Percentiles rank a stretch among this genome's conserved stretches.
These are phyloP conservation scores for Hemistola chrysoprasaria DNA, from an alignment of 2,888 invertebrate genomes.

Conservation along the genomic window DNA sequence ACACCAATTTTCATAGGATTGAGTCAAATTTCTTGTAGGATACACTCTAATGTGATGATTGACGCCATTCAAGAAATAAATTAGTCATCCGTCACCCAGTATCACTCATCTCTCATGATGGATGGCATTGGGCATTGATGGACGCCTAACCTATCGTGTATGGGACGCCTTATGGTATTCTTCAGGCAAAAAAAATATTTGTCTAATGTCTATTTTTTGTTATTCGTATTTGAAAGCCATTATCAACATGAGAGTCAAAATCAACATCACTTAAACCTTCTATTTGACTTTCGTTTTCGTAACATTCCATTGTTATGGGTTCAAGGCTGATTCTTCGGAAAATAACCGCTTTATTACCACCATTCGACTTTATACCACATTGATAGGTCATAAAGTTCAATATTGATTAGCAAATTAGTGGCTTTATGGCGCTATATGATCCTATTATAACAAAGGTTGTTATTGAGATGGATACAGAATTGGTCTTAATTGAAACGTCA, in stretches of 20 bases:
- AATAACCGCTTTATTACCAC: constrained; percentile 15
- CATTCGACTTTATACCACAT: constrained; percentile 11
- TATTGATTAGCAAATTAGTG: not conserved
- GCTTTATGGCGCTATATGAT: constrained; percentile 10
- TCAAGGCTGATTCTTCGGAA: constrained; percentile 57
- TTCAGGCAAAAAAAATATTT: too few species aligned
- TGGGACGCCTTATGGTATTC: too few species aligned
- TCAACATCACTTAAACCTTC: constrained; percentile 18
- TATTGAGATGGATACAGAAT: constrained; percentile 15
- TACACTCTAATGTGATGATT: too few species aligned
- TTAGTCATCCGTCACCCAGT: too few species aligned
- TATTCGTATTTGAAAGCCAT: too few species aligned
- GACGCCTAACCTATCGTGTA: too few species aligned
- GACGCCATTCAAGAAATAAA: too few species aligned
- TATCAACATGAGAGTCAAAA: not conserved
- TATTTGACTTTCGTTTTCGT: constrained; percentile 56
- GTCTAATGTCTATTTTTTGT: too few species aligned
- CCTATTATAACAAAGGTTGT: constrained; percentile 12
- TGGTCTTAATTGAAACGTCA: constrained; percentile 19
- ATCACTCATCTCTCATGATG: too few species aligned
- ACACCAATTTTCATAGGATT: too few species aligned
- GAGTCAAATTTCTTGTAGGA: too few species aligned
- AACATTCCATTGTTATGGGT: constrained; percentile 53
- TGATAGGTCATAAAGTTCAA: constrained; percentile 3
- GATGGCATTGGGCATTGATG: too few species aligned